Evolutionary conservation across 53 echinoderm and acorn worm species (phyloP), one percentile per base, ranked within the genome.

Genomic region (Apostichopus leukothele): DNA sequence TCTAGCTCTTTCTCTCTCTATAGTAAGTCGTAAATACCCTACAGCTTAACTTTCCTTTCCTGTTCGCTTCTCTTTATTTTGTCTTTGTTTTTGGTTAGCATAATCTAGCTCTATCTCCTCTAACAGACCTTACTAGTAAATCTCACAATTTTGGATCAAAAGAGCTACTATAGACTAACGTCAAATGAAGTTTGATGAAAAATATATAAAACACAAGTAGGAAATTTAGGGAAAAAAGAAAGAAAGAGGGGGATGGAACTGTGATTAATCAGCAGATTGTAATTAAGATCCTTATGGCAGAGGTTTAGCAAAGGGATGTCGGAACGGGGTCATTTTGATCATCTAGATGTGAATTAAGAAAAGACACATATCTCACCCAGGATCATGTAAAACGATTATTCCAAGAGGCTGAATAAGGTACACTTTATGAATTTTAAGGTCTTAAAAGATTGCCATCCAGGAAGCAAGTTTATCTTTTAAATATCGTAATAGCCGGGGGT

Each of bases 231-330:
- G 20, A 51, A 50, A 9, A 27, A 51, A 52, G 52, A 79, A 16
- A 79, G 53, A 13, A 79, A 52, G 18, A 53, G 6, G 39, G 79
- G 8, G 51, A 79, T 51, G 79, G 51, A 54, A 51, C 51, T 39
- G 53, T 51, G 51, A 79, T 79, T 79, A 79, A 79, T 79, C 79
- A 79, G 51, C 50, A 79, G 51, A 79, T 79, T 79, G 79, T 79
- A 79, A 79, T 79, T 79, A 50, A 79, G 79, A 39, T 39, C 16
- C 12, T 63, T 11, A 63, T 63, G 16, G 63, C 12, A 63, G 63
- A 63, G 63, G 63, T 63, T 63, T 63, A 63, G 63, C 12, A 63
- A 16, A 63, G 63, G 63, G 63, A 63, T 63, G 63, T 16, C 16
- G 11, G 63, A 63, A 63, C 63, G 63, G 16, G 63, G 63, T 63